These are phyloP conservation scores for Escarpia spicata DNA, from an alignment of 2,888 invertebrate species.

Conservation along the genomic window DNA sequence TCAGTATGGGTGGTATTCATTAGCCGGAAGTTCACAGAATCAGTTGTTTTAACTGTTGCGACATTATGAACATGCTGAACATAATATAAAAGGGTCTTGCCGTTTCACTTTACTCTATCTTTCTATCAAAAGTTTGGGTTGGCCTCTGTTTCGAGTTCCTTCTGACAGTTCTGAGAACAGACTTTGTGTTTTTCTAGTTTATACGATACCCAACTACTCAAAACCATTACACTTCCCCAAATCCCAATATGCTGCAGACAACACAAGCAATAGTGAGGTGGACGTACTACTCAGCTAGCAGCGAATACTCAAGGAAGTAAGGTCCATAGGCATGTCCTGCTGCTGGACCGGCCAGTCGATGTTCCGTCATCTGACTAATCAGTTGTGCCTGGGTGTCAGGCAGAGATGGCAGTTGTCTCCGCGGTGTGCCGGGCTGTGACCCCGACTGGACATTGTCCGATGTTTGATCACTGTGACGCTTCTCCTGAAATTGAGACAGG, in stretches of 20 bases:
- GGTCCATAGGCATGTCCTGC: conserved; percentile 66
- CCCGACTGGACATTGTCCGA: background rate
- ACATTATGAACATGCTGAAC: too few species aligned
- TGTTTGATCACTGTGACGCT: background rate
- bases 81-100: too few species aligned
- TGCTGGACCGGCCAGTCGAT: background rate
- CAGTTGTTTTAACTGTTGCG: too few species aligned
- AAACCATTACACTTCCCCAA: background rate
- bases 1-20: too few species aligned
- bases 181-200: too few species aligned
- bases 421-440: background rate
- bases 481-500: background rate
- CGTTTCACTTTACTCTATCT: too few species aligned
- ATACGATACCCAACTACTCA: background rate
- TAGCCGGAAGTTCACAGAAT: too few species aligned
- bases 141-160: too few species aligned
- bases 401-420: background rate
- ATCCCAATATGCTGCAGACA: background rate
- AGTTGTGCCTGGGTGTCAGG: background rate
- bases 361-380: background rate
- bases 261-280: background rate
- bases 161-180: too few species aligned
- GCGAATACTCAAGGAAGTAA: conserved; percentile 87
- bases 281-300: conserved; percentile 92
- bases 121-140: too few species aligned